Evolutionary conservation across 2,888 invertebrate genomes (phyloP), one percentile per base, ranked within the genome.

Genomic region (Acanthacorydalis orientalis): DNA sequence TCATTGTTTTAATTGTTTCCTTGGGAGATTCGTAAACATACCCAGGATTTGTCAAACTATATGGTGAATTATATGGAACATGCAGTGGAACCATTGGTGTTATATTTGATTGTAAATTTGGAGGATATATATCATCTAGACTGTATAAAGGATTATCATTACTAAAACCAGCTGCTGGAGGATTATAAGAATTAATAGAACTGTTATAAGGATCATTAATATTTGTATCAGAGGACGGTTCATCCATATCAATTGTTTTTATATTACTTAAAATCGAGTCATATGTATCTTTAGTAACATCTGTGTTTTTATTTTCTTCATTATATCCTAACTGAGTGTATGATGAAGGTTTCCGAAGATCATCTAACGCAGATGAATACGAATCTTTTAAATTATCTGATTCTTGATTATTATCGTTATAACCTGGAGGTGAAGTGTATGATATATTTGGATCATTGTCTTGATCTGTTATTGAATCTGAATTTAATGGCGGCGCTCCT

Each of bases 161-260:
- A 23, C n/a, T 10, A 23, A 9, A 39, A 16, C 34, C 33, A 35
- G 60, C 51, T 42, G 67, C 64, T 50, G 62, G 60, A 50, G 64
- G 64, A 49, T 69, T 69, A 37, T 60, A 59, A 50, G 68, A 68
- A n/a, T 62, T 64, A 43, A 61, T 44, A 50, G 61, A 63, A 49
- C 60, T 59, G 4, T 58, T 57, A 4, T 60, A 56, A 2, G 54
- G 57, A 46, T 61, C 61, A 12, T 54, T 54, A 48, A 54, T 52
- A 46, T 56, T 53, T 31, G 55, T 53, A 52, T 3, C 49, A 23
- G 23, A 23, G 47, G 46, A 23, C 11, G 54, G 54, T 48, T 55
- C 53, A 45, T 57, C 54, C 33, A 55, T 53, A 52, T 3, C 49
- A 23, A 6, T 23, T 23, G 23, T 42, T 31, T 16, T 16, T 14